Evolutionary conservation across 2,888 invertebrate species (phyloP), one percentile per base, ranked within the genome.

Genomic region (Drosophila setosimentum): DNA sequence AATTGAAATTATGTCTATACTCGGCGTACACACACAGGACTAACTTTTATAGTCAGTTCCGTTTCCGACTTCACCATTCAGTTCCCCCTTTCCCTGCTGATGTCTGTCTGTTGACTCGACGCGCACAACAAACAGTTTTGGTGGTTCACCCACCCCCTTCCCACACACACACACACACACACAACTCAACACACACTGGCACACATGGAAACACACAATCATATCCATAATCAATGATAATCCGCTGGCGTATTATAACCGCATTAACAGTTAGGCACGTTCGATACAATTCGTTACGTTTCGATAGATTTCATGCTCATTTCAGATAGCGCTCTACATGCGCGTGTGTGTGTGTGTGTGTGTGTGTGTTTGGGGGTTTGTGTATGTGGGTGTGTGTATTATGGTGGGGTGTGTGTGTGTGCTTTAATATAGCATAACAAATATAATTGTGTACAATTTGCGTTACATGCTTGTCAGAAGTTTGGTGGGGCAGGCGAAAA

Each of bases 261-360:
- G 81, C 89, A 87, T 87, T 87, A 87, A 87, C 87, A 89, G 85
- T 87, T 87, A 88, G 87, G 84, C 87, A 87, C 87, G 87, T 87
- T 82, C 87, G 81, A 76, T 83, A 81, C 81, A 87, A 83, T 87
- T 86, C 87, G 87, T 87, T 89, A 82, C 87, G 87, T 87, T 78
- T 78, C 83, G 71, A 82, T 87, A 87, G 85, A 85, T 87, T 85
- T 83, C 85, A 77, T 84, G 85, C 83, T 79, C 81, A 81, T 85
- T 85, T 87, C 74, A 74, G 82, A 68, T 87, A 85, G 51, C 72
- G 40, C 62, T 64, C 35, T 32, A 11, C 16, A 16, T 30, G 45
- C 3, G 18, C n/a, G n/a, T 11, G 27, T 33, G 55, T 2, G 27
- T 24, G n/a, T 10, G 5, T 30, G 37, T 2, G 13, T 11, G 27